phyloP scores from a whole-genome alignment of 1,140 invertebrate genomes.

The Propsilocerus akamusi region DNA sequence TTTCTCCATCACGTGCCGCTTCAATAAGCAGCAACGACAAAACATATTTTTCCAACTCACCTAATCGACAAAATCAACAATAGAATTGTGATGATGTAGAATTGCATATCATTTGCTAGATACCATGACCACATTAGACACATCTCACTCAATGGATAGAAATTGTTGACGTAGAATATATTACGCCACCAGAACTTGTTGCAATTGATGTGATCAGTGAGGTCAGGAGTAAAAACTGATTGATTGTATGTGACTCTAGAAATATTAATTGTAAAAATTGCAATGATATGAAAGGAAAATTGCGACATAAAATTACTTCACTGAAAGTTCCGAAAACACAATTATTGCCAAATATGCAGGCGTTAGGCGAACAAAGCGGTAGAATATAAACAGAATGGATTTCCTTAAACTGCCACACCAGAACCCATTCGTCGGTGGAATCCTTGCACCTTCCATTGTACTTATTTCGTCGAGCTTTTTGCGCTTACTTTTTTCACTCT shows the following conservation, averaged over 20 bases:
- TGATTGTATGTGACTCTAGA: slow-evolving; percentile 25
- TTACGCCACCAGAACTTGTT: slow-evolving; percentile 69
- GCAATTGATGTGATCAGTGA: slow-evolving; percentile 54
- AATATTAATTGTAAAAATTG: neutral
- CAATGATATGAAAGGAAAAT: too few relatives aligned
- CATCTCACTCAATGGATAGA: slow-evolving; percentile 58
- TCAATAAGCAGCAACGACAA: too few relatives aligned
- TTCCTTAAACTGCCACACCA: slow-evolving; percentile 24
- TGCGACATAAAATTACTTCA: slow-evolving; percentile 31
- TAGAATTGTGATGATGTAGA: slow-evolving; percentile 55
- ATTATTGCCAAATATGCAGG: slow-evolving; percentile 66
- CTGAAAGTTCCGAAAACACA: slow-evolving; percentile 46
- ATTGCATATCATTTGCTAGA: slow-evolving; percentile 83
- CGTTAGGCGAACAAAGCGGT: slow-evolving; percentile 53
- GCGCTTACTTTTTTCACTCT: slow-evolving; percentile 26
- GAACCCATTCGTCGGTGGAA: slow-evolving; percentile 14
- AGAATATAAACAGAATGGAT: slow-evolving; percentile 36
- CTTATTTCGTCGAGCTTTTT: slow-evolving; percentile 3
- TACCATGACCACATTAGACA: slow-evolving; percentile 86
- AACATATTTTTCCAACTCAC: slow-evolving; percentile 25
- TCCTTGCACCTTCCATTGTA: neutral
- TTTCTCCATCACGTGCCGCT: too few relatives aligned
- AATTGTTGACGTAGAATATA: slow-evolving; percentile 59
- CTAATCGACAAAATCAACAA: slow-evolving; percentile 55
- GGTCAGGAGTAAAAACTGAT: slow-evolving; percentile 55